Evolutionary conservation across 2,888 invertebrate species (phyloP), one percentile per base, ranked within the genome.

Genomic region (Melanchra persicariae): DNA sequence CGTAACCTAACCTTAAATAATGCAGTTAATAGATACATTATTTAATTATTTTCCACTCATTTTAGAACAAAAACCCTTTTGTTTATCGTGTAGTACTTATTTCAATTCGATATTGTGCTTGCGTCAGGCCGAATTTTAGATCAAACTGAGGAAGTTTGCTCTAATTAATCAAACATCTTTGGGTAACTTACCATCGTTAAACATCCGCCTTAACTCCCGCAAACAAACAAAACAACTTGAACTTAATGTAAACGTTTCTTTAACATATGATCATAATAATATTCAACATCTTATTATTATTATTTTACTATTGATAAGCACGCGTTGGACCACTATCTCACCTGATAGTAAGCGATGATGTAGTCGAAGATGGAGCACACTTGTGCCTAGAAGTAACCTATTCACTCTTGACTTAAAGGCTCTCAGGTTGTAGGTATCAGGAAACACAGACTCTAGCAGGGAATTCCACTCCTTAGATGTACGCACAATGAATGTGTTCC

Each of bases 81-180:
- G 4, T n/a, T 47, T n/a, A 49, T 47, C n/a, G 24, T 47, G n/a
- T 47, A 22, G 12, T 30, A 45, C 9, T 43, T 62, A 10, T 52
- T 61, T 24, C 19, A 10, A 17, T 8, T 26, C 12, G 8, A 3
- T 47, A 22, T 26, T 19, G 12, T 51, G 47, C 37, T 57, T 63
- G 65, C 8, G 40, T 40, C 15, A 74, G 22, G 1, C 24, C 6
- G 5, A 59, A 45, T 51, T 59, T 51, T 64, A 58, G 57, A 61
- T 62, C 34, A 68, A 68, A 72, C 22, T 58, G 12, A 26, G 58
- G 65, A 74, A 43, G 59, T 73, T 74, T 51, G 65, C 40, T 40
- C 47, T 57, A 65, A 68, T 77, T 55, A 72, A 61, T 60, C 64
- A 77, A 77, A 68, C 62, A 76, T 76, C 62, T 60, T 52, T 7